Base-by-base conservation (phyloP, 2,113 vertebrate genomes). In the Sander lucioperca region DNA sequence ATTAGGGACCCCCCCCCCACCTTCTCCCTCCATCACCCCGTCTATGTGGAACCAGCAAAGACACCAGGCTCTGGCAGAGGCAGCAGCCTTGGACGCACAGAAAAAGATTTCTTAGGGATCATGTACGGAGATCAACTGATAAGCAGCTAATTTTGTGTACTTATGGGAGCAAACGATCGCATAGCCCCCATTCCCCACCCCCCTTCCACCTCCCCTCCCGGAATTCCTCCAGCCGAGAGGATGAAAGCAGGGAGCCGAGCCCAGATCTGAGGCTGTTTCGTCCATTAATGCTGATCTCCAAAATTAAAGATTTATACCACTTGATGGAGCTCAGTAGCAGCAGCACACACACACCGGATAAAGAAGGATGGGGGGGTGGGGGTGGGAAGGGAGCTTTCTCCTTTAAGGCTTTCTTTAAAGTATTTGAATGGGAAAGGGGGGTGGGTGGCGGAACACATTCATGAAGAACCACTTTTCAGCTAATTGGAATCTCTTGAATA, bases 61-160 rank as follows among this genome's bases (percentile, higher is more conserved):
- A 95, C 91, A 86, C 86, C 88, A 88, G 88, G 91, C 88, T 95
- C 85, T 89, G 93, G 91, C 86, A 54, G 94, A 96, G 94, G 95
- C 93, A 93, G 92, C 66, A 0, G 96, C 94, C 94, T 96, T 95
- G 96, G 95, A 96, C 80, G 87, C 92, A 89, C 91, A 94, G 93
- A 95, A 92, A 43, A 96, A 95, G 96, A 96, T 97, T 97, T 97
- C 96, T 96, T 95, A 96, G 95, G 96, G 97, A 97, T 98, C 96
- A 96, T 97, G 97, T 97, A 96, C 95, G 85, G 96, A 98, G 97
- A 99, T 98, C 97, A 97, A 96, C 97, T 91, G 97, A 97, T 98
- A 97, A 98, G 97, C 96, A 97, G 96, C 95, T 97, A 96, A 98
- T 98, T 98, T 97, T 98, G 95, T 97, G 96, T 97, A 97, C 96